phyloP scores from a whole-genome alignment of 2,888 invertebrate genomes.

The Napeogenes sylphis region DNA sequence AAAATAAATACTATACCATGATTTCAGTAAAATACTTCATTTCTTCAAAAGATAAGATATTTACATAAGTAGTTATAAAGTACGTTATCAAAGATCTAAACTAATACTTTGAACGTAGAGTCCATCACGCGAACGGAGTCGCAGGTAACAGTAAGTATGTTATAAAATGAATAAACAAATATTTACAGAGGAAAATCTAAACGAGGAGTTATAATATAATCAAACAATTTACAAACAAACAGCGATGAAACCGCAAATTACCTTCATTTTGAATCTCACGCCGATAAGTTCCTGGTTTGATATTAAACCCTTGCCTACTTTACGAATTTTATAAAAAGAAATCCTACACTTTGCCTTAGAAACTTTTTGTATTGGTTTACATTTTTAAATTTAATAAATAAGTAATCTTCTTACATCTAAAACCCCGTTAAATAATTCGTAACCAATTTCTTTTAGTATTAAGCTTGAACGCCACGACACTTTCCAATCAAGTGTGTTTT shows the following conservation, averaged over 20 bases:
- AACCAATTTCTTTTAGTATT: too few relatives aligned
- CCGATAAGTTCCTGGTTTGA: slow-evolving; percentile 49
- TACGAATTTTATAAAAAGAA: slow-evolving; percentile 15
- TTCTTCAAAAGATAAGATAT: too few relatives aligned
- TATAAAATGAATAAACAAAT: slow-evolving; percentile 14
- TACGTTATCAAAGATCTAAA: too few relatives aligned
- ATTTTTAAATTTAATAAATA: too few relatives aligned
- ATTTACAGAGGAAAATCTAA: slow-evolving; percentile 24
- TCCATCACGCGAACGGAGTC: too few relatives aligned
- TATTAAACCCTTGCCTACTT: slow-evolving; percentile 43
- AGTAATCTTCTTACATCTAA: too few relatives aligned
- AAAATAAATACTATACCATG: too few relatives aligned
- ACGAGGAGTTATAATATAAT: slow-evolving; percentile 25
- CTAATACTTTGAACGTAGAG: too few relatives aligned
- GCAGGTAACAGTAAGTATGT: background rate
- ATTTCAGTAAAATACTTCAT: too few relatives aligned
- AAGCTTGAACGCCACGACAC: too few relatives aligned
- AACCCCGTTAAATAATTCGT: too few relatives aligned
- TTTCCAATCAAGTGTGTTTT: slow-evolving; percentile 10
- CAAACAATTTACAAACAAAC: slow-evolving; percentile 32
- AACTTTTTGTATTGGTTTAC: background rate
- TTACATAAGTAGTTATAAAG: too few relatives aligned
- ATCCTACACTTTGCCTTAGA: slow-evolving; percentile 13
- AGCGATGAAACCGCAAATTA: slow-evolving; percentile 45
- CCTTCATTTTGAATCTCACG: slow-evolving; percentile 50